Percentiles rank a stretch among this genome's conserved stretches.
phyloP scores from a whole-genome alignment of 2,888 invertebrate species.

The Dexiosoma caninum region DNA sequence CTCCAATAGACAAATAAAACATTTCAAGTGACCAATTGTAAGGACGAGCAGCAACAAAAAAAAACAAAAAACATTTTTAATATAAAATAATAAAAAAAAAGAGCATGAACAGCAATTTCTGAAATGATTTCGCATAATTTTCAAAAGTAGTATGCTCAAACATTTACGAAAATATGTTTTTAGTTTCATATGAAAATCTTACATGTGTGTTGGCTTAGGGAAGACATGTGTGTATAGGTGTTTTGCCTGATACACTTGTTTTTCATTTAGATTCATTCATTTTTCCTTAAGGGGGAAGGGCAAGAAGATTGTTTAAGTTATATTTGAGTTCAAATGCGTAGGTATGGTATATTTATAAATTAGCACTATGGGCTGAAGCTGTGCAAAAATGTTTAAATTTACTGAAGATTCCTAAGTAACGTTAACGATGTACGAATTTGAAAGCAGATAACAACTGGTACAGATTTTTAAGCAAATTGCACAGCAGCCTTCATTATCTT shows the following conservation, averaged over 20 bases:
- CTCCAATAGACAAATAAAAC: background rate
- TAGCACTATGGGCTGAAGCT: background rate
- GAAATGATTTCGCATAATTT: constrained; percentile 77
- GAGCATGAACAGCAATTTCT: constrained; percentile 68
- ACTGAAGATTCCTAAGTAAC: no score
- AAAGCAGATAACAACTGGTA: no score
- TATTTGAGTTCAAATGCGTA: constrained; percentile 26
- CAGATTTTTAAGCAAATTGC: no score
- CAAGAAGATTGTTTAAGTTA: background rate
- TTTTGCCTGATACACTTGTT: constrained; percentile 16
- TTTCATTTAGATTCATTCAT: no score
- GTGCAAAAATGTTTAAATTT: background rate
- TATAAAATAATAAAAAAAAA: constrained; percentile 52
- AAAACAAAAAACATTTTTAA: constrained; percentile 52
- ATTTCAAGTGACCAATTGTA: constrained; percentile 53
- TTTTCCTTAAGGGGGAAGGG: background rate
- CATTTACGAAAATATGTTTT: background rate
- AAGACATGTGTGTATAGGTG: constrained; percentile 40
- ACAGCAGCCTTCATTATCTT: no score
- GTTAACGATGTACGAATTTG: no score
- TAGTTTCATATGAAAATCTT: constrained; percentile 35
- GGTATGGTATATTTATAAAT: background rate
- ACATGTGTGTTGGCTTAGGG: constrained; percentile 14
- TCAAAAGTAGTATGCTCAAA: constrained; percentile 68
- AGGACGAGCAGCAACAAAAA: constrained; percentile 44